Base-by-base conservation (phyloP, 1,140 invertebrate genomes). In the Penaeus indicus region DNA sequence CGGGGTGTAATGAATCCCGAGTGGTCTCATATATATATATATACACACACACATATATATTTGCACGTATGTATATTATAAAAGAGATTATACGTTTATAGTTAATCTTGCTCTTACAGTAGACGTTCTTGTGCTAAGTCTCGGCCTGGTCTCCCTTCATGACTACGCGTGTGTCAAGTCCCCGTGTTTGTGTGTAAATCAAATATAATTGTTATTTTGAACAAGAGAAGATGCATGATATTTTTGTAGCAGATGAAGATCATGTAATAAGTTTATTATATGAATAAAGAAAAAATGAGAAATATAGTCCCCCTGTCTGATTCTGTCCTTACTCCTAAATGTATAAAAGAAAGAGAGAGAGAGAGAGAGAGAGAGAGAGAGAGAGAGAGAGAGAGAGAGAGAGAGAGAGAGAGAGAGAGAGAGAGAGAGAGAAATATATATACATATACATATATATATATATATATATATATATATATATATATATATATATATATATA, bases 201-300 rank as follows among this genome's bases (percentile, higher is more conserved):
- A 86, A 86, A 86, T 86, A 86, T 81, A 86, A 86, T 67, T 81
- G 85, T 86, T 86, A 86, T 86, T 86, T 86, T 86, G 77, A 86
- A 42, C 79, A 78, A 86, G n/a, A 75, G 42, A 67, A 42, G 85
- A 86, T 81, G 69, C 78, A 69, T 69, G 85, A 63, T 86, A 86
- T 86, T 86, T 86, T 86, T 86, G 85, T 86, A 86, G 85, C 85
- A 86, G 85, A 86, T 86, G 60, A 81, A 81, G 77, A 62, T 86
- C 77, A 64, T 79, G 75, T 86, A 61, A 67, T 86, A 67, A 80
- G 62, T 69, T 64, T 86, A 80, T 86, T 42, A 61, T 64, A 80
- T 75, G 72, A 75, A 75, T 75, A 75, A 75, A 75, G 27, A 75
- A 75, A 75, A 75, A 32, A 75, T 75, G 72, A 19, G 42, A 32